Percentiles rank a stretch among this genome's conserved stretches.
Evolutionary conservation across 1,140 invertebrate species (phyloP).

Genomic region (Heliconius melpomene): DNA sequence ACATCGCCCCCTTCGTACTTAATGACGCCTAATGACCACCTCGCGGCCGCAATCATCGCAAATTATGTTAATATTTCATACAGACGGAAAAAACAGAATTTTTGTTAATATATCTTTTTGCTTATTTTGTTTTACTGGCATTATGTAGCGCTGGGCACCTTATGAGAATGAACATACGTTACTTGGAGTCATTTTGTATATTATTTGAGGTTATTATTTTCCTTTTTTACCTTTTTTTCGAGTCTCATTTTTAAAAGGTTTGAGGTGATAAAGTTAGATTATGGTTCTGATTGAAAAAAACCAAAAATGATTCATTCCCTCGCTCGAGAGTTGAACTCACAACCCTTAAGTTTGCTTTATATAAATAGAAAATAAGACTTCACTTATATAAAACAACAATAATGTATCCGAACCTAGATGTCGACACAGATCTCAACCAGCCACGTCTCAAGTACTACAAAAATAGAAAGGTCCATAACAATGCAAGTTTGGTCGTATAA

Average conservation of each 20-base stretch:
- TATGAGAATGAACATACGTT: not conserved
- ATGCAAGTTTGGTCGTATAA: not conserved
- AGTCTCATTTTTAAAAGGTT: no score
- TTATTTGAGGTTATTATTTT: not conserved
- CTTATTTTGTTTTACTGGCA: not conserved
- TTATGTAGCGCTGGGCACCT: not conserved
- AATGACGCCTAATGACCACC: not conserved
- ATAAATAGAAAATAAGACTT: no score
- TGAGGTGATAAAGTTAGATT: no score
- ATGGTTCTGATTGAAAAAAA: no score
- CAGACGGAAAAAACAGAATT: not conserved
- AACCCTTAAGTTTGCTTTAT: no score
- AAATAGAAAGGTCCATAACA: not conserved
- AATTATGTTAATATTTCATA: conserved; percentile 10
- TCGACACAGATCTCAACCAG: not conserved
- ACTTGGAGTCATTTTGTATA: not conserved
- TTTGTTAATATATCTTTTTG: not conserved
- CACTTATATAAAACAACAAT: no score
- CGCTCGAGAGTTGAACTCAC: no score
- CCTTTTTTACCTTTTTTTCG: not conserved
- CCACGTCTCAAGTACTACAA: not conserved
- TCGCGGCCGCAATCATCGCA: not conserved
- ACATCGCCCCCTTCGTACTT: not conserved
- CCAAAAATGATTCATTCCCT: no score
- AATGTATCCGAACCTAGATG: not conserved